Conservation (phyloP, 2,888 invertebrate species). For the Dasypolia templi region DNA sequence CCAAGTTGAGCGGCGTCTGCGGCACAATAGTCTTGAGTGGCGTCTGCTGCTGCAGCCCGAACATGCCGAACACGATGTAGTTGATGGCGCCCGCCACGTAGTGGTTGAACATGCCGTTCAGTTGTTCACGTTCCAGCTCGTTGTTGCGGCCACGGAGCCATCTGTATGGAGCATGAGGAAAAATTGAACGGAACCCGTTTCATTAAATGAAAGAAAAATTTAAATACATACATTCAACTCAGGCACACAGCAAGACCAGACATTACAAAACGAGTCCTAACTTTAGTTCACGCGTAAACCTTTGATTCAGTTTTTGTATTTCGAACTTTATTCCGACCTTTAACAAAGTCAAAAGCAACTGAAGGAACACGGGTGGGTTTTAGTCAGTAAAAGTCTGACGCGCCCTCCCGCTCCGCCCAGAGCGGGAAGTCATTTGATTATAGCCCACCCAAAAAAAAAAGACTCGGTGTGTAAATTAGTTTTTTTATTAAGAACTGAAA, state of each 20-base stretch:
- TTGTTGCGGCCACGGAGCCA: constrained; percentile 92
- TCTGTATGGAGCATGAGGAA: constrained; percentile 72
- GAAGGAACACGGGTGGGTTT: no score
- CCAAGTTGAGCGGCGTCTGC: constrained; percentile 96
- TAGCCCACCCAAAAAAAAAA: no score
- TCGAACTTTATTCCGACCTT: no score
- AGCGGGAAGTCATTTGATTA: no score
- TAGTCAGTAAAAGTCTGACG: no score
- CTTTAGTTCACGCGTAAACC: neutral
- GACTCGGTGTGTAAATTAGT: neutral
- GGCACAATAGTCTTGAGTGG: constrained; percentile 95
- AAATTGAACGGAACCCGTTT: no score
- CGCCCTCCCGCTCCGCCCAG: no score
- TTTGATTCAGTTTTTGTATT: neutral
- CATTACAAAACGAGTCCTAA: neutral
- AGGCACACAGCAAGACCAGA: neutral
- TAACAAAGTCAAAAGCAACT: no score
- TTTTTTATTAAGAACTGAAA: constrained; percentile 2
- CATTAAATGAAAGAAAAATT: no score
- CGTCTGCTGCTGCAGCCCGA: constrained; percentile 93
- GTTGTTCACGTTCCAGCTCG: constrained; percentile 87
- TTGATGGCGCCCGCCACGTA: constrained; percentile 93
- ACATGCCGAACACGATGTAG: constrained; percentile 93
- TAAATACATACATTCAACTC: neutral
- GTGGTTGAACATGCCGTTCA: constrained; percentile 92